Evolutionary conservation across 64 coral and sea anemone genomes (phyloP).

Genomic region (Montipora foliosa): DNA sequence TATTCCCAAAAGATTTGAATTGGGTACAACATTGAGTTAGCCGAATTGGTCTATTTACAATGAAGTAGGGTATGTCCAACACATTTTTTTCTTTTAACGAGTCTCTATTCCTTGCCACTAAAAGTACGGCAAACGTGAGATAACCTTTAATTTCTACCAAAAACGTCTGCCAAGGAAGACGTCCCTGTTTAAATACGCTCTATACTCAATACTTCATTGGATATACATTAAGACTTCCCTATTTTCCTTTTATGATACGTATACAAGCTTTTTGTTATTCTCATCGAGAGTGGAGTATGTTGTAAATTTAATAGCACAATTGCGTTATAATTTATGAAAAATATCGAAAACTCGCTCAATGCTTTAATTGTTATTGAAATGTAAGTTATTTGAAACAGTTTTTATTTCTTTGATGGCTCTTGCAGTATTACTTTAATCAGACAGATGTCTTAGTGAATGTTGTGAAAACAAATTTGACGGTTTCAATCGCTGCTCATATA

Average conservation of each 20-base stretch:
- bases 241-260: not conserved
- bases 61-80: too few species aligned
- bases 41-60: too few species aligned
- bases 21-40: too few species aligned
- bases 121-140: too few species aligned
- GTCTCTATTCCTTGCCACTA: too few species aligned
- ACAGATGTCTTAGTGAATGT: not conserved
- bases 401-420: not conserved
- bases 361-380: conserved; percentile 46
- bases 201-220: not conserved
- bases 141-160: too few species aligned
- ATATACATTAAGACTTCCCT: not conserved
- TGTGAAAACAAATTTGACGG: not conserved
- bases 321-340: conserved; percentile 22
- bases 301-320: not conserved
- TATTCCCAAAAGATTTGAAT: too few species aligned
- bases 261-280: not conserved
- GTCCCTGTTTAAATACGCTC: too few species aligned
- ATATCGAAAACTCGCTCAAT: not conserved
- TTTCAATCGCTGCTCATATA: too few species aligned
- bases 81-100: too few species aligned
- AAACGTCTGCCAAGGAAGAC: too few species aligned
- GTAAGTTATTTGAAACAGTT: conserved; percentile 5
- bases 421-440: not conserved
- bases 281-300: not conserved